Base-by-base conservation (phyloP, 2,888 invertebrate genomes). In the Athalia cordata region DNA sequence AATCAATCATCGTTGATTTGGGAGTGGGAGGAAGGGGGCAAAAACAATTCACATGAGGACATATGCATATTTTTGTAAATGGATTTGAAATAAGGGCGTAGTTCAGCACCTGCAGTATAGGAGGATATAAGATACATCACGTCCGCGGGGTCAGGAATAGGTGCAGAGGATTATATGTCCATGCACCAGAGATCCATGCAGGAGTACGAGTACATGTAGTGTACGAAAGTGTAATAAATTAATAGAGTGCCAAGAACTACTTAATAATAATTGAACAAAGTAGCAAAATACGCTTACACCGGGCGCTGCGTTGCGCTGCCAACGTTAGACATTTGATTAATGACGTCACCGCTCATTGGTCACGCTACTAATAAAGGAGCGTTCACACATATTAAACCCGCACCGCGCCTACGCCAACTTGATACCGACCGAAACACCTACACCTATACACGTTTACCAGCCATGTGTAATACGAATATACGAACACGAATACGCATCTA, bases 311-410 rank as follows among this genome's bases (percentile, higher is more conserved):
- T 9, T 29, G 77, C 72, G 81, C 81, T 78, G 80, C 78, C 79
- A 81, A 82, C 83, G 86, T 88, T 87, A 86, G 87, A 87, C 85
- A 81, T 87, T 89, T 89, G 89, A 89, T 90, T 89, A 89, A 89
- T 89, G 89, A 86, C 87, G 85, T 87, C 85, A 84, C 87, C 85
- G 86, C 85, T 86, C 86, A 89, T 89, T 89, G 89, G 89, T 89
- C 89, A 90, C 89, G 89, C 89, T 86, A 88, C 88, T 89, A 89
- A 89, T 89, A 89, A 89, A 89, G 88, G 88, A 88, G 88, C 89
- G 87, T 88, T 89, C 88, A 87, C 87, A 88, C 87, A 85, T 87
- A 87, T 89, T 87, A 88, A 87, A 87, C 83, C 83, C 81, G 84
- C 82, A 84, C 84, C 84, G 84, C 85, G 83, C 29, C 29, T 29